Base-by-base conservation (phyloP, 2,888 invertebrate genomes). In the Spilarctia lutea region DNA sequence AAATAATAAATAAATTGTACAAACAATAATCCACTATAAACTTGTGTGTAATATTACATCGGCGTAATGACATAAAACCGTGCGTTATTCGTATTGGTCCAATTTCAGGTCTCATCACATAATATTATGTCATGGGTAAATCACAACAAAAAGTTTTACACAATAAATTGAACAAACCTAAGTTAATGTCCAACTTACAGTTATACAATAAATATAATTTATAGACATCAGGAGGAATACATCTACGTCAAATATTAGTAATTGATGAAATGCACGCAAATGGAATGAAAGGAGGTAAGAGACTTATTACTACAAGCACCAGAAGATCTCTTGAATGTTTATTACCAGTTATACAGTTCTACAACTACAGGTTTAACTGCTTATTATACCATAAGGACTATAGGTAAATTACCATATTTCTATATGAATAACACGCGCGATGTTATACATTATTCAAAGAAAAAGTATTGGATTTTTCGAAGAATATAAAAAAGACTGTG, bases 281-380 rank as follows among this genome's bases (percentile, higher is more conserved):
- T 94, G 94, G 93, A 94, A 94, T 94, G 93, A 90, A 92, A 91
- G 91, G 92, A 92, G 86, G 86, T 84, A 86, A 86, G 63, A 87
- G 83, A 90, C 94, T 94, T 94, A 95, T 86, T 85, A 87, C 94
- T 94, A 95, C 89, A 95, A 95, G 95, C 95, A 95, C 95, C 95
- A 94, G 92, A 93, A 92, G 89, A 91, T 93, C 91, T 90, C 85
- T 45, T 45, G 83, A 91, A 90, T 88, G 87, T 90, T 89, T 83
- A 79, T 88, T 87, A 89, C 85, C 85, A 88, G 88, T 82, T 85
- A 86, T 84, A 85, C 81, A 81, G 78, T 86, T 83, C 88, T 88
- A 90, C 79, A 83, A 81, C 83, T 86, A 87, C 75, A 82, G 75
- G 76, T 86, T 83, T 82, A 76, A 78, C 68, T 30, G 65, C 72